Percentiles rank a stretch among this genome's conserved stretches.
phyloP scores from a whole-genome alignment of 2,113 vertebrate genomes.

The Ptyas mucosa region DNA sequence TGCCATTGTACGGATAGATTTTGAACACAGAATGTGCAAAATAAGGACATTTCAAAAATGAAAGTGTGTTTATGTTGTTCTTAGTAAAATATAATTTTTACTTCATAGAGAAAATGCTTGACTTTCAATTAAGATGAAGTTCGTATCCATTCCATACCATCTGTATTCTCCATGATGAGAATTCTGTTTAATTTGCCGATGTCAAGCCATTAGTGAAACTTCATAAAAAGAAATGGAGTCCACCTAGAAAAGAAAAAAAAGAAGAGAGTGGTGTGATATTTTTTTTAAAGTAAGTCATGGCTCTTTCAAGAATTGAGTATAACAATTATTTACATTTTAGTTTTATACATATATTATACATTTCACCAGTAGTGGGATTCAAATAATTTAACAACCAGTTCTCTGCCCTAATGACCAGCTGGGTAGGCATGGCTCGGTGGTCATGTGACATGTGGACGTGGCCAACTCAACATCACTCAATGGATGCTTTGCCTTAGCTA shows the following conservation, averaged over 20 bases:
- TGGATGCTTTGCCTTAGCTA: no score
- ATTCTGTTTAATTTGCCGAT: not conserved
- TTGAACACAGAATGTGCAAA: not conserved
- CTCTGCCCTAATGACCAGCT: no score
- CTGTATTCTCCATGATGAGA: slow-evolving; percentile 85
- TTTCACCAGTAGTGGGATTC: not conserved
- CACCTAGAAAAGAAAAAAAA: slow-evolving; percentile 32
- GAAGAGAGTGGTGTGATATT: not conserved
- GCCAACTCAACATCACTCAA: no score
- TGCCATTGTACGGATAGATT: not conserved
- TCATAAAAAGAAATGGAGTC: slow-evolving; percentile 36
- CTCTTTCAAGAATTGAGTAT: not conserved
- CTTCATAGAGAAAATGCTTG: not conserved
- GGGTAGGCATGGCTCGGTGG: no score
- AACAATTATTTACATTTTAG: not conserved
- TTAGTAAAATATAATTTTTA: not conserved
- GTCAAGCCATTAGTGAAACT: slow-evolving; percentile 50
- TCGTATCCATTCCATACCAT: slow-evolving; percentile 76
- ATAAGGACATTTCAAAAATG: not conserved
- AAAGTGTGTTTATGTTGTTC: not conserved
- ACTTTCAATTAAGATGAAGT: slow-evolving; percentile 20
- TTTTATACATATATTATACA: not conserved
- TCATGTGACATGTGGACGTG: no score
- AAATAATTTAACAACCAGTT: no score
- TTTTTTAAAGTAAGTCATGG: not conserved